Conservation (phyloP, 2,888 invertebrate genomes). For the Sicus ferrugineus region DNA sequence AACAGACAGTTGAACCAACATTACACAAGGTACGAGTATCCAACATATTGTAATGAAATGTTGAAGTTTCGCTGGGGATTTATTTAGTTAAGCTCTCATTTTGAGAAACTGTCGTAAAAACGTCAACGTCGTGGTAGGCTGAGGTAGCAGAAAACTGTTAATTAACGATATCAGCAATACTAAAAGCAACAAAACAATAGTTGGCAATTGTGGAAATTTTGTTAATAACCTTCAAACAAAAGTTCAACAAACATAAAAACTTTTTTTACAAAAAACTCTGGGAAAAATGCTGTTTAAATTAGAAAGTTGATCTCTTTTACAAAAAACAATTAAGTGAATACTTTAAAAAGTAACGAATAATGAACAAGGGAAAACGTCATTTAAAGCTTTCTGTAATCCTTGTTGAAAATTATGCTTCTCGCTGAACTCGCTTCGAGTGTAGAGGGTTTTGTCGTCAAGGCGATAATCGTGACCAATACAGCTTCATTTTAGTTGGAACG, state of each 20-base stretch:
- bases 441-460: too few species aligned
- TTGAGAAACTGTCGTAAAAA: slow-evolving; percentile 30
- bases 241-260: slow-evolving; percentile 23
- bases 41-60: slow-evolving; percentile 6
- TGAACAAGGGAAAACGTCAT: too few species aligned
- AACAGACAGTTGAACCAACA: background rate
- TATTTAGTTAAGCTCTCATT: slow-evolving; percentile 6
- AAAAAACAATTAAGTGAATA: background rate
- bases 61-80: background rate
- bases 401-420: too few species aligned
- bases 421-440: too few species aligned
- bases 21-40: slow-evolving; percentile 18
- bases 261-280: background rate
- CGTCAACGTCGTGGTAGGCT: slow-evolving; percentile 3
- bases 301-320: background rate
- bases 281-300: background rate
- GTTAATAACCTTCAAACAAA: slow-evolving; percentile 10
- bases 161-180: slow-evolving; percentile 7
- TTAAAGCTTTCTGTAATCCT: too few species aligned
- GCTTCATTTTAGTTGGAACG: too few species aligned
- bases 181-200: background rate
- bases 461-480: too few species aligned
- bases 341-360: too few species aligned
- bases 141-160: background rate
- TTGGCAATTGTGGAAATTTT: background rate